A percentile compares a stretch with the other conserved stretches of the same genome.
These are phyloP conservation scores for human (Homo sapiens) DNA, from an alignment of 2,113 vertebrate species.

Conservation along the genomic window GRCh38 chr4:37447001-37447500, in stretches of 20 bases:
- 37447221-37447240: neutral
- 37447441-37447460: constrained; percentile 56
- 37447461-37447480: constrained; percentile 32
- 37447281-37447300: constrained; percentile 44
- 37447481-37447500: constrained; percentile 55
- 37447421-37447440: constrained; percentile 76
- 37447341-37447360: constrained; percentile 15
- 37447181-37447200: constrained; percentile 85
- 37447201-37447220: constrained; percentile 83
- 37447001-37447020: constrained; percentile 93
- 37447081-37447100: constrained; percentile 97
- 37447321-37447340: constrained; percentile 6
- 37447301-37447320: constrained; percentile 28
- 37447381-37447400: constrained; percentile 62
- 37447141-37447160: constrained; percentile 93
- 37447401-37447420: constrained; percentile 66
- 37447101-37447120: constrained; percentile 93
- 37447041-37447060: constrained; percentile 97
- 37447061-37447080: constrained; percentile 98
- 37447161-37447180: constrained; percentile 87
- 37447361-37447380: neutral
- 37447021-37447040: constrained; percentile 93
- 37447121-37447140: constrained; percentile 93
- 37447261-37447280: neutral
- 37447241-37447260: neutral